These are phyloP conservation scores for Edolisoma coerulescens DNA, from an alignment of 2,113 vertebrate species.

Conservation along the genomic window DNA sequence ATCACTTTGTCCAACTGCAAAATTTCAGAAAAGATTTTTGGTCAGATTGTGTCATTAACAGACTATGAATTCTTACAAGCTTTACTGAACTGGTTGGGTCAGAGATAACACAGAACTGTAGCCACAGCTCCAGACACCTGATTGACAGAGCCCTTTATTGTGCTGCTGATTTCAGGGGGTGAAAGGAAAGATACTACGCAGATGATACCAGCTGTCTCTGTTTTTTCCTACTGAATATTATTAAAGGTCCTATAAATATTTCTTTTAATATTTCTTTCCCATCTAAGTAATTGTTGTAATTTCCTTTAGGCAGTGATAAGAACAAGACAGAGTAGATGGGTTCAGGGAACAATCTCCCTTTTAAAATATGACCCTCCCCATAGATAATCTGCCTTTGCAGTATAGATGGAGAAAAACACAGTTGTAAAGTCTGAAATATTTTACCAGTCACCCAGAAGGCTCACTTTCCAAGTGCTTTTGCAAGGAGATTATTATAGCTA, in stretches of 20 bases:
- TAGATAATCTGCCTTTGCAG: not conserved
- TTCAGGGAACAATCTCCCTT: not conserved
- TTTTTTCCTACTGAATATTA: not conserved
- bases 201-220: not conserved
- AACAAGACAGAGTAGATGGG: not conserved
- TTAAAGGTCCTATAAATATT: not conserved
- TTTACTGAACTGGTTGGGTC: not conserved
- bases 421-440: not conserved
- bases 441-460: not conserved
- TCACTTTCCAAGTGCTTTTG: not conserved
- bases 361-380: not conserved
- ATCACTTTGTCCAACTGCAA: not conserved
- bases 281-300: slow-evolving; percentile 6
- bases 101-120: not conserved
- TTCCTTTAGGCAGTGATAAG: slow-evolving; percentile 2
- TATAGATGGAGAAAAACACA: not conserved
- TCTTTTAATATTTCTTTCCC: slow-evolving; percentile 15
- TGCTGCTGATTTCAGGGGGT: not conserved
- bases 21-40: not conserved
- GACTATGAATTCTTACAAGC: not conserved
- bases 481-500: not conserved
- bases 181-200: not conserved
- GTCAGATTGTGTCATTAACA: not conserved
- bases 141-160: not conserved
- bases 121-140: not conserved